Conservation (phyloP, 2,797 vertebrate species). For the Melanotaenia nigrans region DNA sequence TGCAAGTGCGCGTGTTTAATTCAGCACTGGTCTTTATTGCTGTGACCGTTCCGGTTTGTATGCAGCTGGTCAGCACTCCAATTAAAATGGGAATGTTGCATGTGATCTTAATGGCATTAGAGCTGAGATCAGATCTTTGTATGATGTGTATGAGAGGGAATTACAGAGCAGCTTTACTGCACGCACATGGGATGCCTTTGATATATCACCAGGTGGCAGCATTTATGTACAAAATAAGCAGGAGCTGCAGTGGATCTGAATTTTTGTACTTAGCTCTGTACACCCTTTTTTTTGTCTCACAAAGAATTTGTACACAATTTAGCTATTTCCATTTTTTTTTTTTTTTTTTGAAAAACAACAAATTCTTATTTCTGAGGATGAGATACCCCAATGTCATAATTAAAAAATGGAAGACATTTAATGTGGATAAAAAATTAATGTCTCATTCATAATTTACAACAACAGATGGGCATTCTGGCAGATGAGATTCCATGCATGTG, state of each 20-base stretch:
- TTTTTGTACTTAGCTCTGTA: slow-evolving; percentile 45
- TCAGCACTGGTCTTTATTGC: slow-evolving; percentile 55
- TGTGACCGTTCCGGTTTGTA: slow-evolving; percentile 61
- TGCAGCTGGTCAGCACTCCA: slow-evolving; percentile 64
- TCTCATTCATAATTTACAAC: slow-evolving; percentile 89
- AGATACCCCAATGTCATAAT: slow-evolving; percentile 82
- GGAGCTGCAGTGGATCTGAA: slow-evolving; percentile 40
- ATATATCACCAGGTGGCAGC: slow-evolving; percentile 85
- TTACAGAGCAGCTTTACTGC: slow-evolving; percentile 35
- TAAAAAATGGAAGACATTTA: slow-evolving; percentile 89
- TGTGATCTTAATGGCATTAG: slow-evolving; percentile 42
- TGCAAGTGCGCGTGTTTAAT: slow-evolving; percentile 43
- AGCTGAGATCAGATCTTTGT: slow-evolving; percentile 29
- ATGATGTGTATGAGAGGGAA: slow-evolving; percentile 31
- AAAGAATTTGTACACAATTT: slow-evolving; percentile 14
- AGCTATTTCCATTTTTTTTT: slow-evolving; percentile 30
- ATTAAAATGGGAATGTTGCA: slow-evolving; percentile 63
- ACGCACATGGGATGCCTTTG: slow-evolving; percentile 48
- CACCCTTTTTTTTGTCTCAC: slow-evolving; percentile 12
- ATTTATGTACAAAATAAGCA: slow-evolving; percentile 75
- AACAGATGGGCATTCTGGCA: slow-evolving; percentile 85
- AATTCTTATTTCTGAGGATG: slow-evolving; percentile 64
- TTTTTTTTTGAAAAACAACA: slow-evolving; percentile 57
- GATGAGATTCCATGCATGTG: slow-evolving; percentile 60
- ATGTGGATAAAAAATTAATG: slow-evolving; percentile 87